These are phyloP conservation scores for Chymomyza fuscimana DNA, from an alignment of 2,888 invertebrate genomes.

Conservation along the genomic window DNA sequence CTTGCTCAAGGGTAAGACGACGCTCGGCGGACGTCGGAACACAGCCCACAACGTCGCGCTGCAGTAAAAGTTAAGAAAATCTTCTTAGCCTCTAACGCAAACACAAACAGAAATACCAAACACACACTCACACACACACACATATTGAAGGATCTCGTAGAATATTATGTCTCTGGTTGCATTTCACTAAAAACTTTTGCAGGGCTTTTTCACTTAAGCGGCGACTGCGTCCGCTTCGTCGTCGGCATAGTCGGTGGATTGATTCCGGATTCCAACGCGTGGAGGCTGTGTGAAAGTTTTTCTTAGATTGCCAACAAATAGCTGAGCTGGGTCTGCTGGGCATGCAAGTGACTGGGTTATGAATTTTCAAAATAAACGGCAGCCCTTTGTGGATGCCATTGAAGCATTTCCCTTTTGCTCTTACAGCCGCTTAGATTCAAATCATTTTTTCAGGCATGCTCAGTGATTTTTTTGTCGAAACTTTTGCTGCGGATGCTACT, in stretches of 20 bases:
- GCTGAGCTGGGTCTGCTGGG: slow-evolving; percentile 5
- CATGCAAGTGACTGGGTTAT: slow-evolving; percentile 33
- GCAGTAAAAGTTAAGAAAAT: slow-evolving; percentile 61
- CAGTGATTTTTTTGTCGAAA: slow-evolving; percentile 45
- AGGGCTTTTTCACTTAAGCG: slow-evolving; percentile 52
- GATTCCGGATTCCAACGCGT: background rate
- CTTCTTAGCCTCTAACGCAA: slow-evolving; percentile 47
- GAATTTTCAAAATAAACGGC: slow-evolving; percentile 55
- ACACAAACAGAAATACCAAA: slow-evolving; percentile 19
- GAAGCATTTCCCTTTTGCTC: slow-evolving; percentile 20
- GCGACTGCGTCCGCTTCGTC: background rate
- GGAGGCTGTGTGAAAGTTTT: slow-evolving; percentile 3
- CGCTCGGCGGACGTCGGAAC: background rate
- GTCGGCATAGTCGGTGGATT: background rate
- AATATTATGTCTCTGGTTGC: slow-evolving; percentile 55
- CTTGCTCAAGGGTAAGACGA: slow-evolving; percentile 8
- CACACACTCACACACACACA: background rate
- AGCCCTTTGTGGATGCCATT: slow-evolving; percentile 34
- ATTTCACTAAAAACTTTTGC: slow-evolving; percentile 57
- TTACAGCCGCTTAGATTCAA: slow-evolving; percentile 33
- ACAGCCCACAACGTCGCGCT: slow-evolving; percentile 12
- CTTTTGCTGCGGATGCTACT: slow-evolving; percentile 45
- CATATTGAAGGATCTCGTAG: slow-evolving; percentile 1
- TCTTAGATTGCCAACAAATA: slow-evolving; percentile 33
- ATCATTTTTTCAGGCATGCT: slow-evolving; percentile 40